phyloP scores from a whole-genome alignment of 1,140 invertebrate genomes.

The Drosophila nigrodunni region DNA sequence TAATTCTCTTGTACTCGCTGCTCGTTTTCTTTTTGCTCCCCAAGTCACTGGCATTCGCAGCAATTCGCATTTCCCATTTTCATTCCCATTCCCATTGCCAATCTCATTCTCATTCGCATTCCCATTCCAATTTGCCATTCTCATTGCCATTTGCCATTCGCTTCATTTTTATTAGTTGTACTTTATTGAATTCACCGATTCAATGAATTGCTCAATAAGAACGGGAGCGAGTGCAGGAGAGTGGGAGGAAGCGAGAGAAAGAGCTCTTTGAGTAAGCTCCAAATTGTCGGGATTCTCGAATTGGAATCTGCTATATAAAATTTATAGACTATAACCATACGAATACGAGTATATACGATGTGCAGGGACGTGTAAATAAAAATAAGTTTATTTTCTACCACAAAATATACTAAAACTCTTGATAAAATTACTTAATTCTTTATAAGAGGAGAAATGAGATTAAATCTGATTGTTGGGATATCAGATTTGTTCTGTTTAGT shows the following conservation, averaged over 20 bases:
- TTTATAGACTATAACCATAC: constrained; percentile 4
- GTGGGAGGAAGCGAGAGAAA: too few species aligned
- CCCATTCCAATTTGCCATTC: constrained; percentile 20
- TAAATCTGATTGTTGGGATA: too few species aligned
- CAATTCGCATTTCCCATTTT: constrained; percentile 24
- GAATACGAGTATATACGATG: not conserved
- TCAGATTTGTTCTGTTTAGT: too few species aligned
- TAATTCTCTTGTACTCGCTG: constrained; percentile 61
- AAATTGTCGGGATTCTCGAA: constrained; percentile 32
- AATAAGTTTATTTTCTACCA: not conserved
- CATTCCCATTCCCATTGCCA: not conserved
- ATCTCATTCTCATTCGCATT: not conserved
- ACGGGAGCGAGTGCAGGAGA: too few species aligned
- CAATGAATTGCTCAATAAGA: constrained; percentile 78
- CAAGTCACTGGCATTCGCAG: constrained; percentile 28
- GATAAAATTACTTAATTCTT: not conserved
- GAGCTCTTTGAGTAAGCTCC: constrained; percentile 24
- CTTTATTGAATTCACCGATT: constrained; percentile 81
- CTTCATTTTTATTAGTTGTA: constrained; percentile 79
- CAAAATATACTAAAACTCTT: not conserved
- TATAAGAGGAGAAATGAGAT: too few species aligned
- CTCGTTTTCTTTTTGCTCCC: constrained; percentile 16
- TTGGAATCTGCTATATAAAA: constrained; percentile 3
- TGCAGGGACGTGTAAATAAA: not conserved
- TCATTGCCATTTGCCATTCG: constrained; percentile 58